phyloP scores from a whole-genome alignment of 2,113 vertebrate species.

The Amblyopsis rosae region DNA sequence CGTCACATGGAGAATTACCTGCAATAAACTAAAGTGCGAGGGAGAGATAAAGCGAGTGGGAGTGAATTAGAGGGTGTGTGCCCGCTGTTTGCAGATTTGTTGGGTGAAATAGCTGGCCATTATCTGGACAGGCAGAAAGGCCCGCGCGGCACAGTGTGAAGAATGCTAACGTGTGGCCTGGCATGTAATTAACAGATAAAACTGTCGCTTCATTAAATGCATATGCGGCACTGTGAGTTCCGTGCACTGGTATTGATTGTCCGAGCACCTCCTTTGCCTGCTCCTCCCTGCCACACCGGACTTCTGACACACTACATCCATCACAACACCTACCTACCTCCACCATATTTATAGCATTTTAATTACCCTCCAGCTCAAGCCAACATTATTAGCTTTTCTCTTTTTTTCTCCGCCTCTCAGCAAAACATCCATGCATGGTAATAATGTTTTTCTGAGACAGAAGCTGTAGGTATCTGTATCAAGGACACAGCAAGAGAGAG shows the following conservation, averaged over 20 bases:
- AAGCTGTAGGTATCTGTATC: constrained; percentile 55
- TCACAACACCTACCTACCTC: constrained; percentile 72
- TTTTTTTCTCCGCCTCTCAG: constrained; percentile 2
- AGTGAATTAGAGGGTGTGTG: constrained; percentile 20
- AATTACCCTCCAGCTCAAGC: constrained; percentile 79
- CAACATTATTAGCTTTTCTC: constrained; percentile 81
- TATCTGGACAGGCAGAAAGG: constrained; percentile 70
- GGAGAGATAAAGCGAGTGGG: constrained; percentile 57
- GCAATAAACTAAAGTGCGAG: constrained; percentile 58
- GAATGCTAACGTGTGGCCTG: constrained; percentile 74
- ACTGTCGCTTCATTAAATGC: constrained; percentile 81
- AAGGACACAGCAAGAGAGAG: constrained; percentile 60
- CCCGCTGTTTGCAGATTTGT: constrained; percentile 57
- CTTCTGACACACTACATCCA: constrained; percentile 83
- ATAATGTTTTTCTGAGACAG: constrained; percentile 53
- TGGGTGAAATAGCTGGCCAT: constrained; percentile 64
- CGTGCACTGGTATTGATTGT: constrained; percentile 79
- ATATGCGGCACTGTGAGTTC: constrained; percentile 77
- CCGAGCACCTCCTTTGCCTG: constrained; percentile 60
- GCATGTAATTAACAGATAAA: constrained; percentile 86
- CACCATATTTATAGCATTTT: constrained; percentile 87
- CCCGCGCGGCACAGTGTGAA: constrained; percentile 62
- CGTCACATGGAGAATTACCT: constrained; percentile 64
- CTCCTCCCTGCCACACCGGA: constrained; percentile 70
- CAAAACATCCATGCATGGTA: constrained; percentile 56